A percentile compares a stretch with the other conserved stretches of the same genome.
Conservation (phyloP, 2,888 invertebrate species). For the Phalangium opilio region DNA sequence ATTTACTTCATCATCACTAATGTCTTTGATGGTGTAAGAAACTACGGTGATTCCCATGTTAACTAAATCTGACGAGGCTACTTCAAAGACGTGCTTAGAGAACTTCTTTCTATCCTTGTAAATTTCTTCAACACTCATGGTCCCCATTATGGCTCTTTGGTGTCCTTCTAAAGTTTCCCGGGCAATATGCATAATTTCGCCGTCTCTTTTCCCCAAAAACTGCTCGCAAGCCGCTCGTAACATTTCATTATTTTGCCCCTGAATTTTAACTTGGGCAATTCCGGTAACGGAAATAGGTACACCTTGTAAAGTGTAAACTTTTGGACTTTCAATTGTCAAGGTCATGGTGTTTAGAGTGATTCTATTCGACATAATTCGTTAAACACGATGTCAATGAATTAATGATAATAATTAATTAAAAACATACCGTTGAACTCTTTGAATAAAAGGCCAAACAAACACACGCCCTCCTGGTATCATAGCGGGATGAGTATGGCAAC, state of each 20-base stretch:
- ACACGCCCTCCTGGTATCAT: conserved; percentile 90
- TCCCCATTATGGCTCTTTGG: conserved; percentile 89
- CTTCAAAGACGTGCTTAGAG: conserved; percentile 79
- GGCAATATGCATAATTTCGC: conserved; percentile 79
- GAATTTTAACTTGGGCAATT: conserved; percentile 80
- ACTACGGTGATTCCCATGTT: conserved; percentile 95
- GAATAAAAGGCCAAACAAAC: conserved; percentile 87
- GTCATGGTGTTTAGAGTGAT: conserved; percentile 96
- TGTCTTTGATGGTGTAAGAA: conserved; percentile 84
- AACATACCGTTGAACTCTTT: conserved; percentile 37
- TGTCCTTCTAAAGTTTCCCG: conserved; percentile 83
- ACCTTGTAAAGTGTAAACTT: conserved; percentile 89
- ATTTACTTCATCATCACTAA: conserved; percentile 80
- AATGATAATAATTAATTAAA: conserved; percentile 3
- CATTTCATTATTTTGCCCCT: conserved; percentile 80
- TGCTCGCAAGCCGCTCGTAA: conserved; percentile 81
- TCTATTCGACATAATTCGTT: conserved; percentile 36
- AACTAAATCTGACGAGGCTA: conserved; percentile 82
- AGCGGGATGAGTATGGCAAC: conserved; percentile 81
- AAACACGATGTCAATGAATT: no score
- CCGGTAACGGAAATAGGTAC: conserved; percentile 95
- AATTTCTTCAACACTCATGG: conserved; percentile 92
- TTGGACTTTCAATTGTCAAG: conserved; percentile 83
- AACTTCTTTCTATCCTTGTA: conserved; percentile 92
- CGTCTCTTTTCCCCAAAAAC: conserved; percentile 72